These are phyloP conservation scores for Rhinatrema bivittatum DNA, from an alignment of 2,797 vertebrate species.

Conservation along the genomic window DNA sequence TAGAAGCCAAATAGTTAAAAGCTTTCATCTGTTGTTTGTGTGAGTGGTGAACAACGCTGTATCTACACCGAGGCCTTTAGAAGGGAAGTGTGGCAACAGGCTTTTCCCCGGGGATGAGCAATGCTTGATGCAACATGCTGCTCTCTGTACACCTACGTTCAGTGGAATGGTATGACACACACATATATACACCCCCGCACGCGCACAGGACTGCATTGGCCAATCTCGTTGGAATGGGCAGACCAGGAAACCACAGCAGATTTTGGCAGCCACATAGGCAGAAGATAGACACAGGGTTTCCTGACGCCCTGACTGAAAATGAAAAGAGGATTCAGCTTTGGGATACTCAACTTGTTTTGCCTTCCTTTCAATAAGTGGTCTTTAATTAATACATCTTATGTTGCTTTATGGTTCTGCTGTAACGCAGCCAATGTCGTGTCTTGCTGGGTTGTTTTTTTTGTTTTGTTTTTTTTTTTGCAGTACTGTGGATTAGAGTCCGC, in stretches of 20 bases:
- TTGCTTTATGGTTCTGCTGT: neutral
- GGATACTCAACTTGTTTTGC: slow-evolving; percentile 16
- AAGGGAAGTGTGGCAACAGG: neutral
- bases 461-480: neutral
- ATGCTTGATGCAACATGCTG: slow-evolving; percentile 22
- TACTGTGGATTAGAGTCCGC: slow-evolving; percentile 2
- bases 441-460: too few species aligned
- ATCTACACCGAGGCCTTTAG: neutral
- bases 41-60: neutral
- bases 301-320: neutral
- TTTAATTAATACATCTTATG: neutral
- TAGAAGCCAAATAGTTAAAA: neutral
- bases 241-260: slow-evolving; percentile 30
- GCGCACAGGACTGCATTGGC: too few species aligned
- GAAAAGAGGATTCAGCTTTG: slow-evolving; percentile 5
- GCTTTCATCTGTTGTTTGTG: slow-evolving; percentile 1
- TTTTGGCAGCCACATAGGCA: slow-evolving; percentile 20
- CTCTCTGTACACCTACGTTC: slow-evolving; percentile 18
- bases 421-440: neutral
- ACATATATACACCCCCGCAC: too few species aligned
- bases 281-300: neutral
- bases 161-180: slow-evolving; percentile 10
- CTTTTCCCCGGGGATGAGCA: slow-evolving; percentile 19
- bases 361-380: neutral
- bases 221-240: too few species aligned